Evolutionary conservation across 2,888 invertebrate genomes (phyloP).

Genomic region (Strigamia crassipes): DNA sequence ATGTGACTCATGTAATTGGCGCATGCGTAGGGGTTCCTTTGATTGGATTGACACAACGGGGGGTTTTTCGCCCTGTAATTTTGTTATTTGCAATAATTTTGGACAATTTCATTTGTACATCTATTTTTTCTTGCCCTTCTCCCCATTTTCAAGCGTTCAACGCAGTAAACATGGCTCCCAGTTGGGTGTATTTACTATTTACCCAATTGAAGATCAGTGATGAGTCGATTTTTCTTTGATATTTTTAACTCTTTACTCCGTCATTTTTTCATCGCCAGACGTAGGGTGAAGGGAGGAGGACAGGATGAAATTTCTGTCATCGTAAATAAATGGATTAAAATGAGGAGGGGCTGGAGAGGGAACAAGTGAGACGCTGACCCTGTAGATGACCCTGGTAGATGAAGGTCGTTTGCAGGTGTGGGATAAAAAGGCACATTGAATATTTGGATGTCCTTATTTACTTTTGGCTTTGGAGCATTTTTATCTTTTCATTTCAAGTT

Average conservation of each 20-base stretch:
- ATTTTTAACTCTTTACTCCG: not conserved
- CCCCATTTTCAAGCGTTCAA: not conserved
- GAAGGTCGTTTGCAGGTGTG: constrained; percentile 29
- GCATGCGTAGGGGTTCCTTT: constrained; percentile 22
- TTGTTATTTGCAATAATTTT: constrained; percentile 3
- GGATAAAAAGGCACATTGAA: constrained; percentile 28
- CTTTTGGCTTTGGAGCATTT: not conserved
- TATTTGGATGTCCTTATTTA: constrained; percentile 36
- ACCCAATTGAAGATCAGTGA: constrained; percentile 3
- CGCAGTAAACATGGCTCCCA: not conserved
- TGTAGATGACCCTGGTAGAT: constrained; percentile 31
- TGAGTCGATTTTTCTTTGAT: no score
- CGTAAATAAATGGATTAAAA: constrained; percentile 36
- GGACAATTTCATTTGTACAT: not conserved
- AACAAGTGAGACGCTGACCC: constrained; percentile 30
- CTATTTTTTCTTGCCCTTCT: not conserved
- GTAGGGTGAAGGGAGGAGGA: not conserved
- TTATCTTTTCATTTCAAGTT: no score
- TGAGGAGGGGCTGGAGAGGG: constrained; percentile 28
- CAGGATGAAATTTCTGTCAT: constrained; percentile 35
- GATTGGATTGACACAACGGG: not conserved
- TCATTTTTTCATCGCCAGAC: constrained; percentile 1
- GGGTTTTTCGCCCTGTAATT: not conserved
- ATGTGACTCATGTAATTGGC: constrained; percentile 20
- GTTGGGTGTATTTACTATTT: constrained; percentile 11